Conservation (phyloP, 2,888 invertebrate species). For the Drosophila vallismaia region DNA sequence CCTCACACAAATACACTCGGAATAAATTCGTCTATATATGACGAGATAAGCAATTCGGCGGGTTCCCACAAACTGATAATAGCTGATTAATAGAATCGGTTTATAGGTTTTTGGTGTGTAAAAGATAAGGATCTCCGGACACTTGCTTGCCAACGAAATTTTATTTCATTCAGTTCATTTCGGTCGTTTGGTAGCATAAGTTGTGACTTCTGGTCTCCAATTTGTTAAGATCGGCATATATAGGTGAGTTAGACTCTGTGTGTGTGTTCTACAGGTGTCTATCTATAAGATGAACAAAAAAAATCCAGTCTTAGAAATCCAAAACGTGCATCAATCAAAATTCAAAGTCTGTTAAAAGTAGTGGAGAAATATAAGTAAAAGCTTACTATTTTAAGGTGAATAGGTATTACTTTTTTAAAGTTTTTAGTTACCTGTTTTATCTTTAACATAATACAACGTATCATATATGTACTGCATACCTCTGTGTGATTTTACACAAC, state of each 20-base stretch:
- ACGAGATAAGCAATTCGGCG: slow-evolving; percentile 18
- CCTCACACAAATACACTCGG: slow-evolving; percentile 1
- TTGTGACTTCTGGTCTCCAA: slow-evolving; percentile 19
- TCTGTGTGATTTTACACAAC: slow-evolving; percentile 11
- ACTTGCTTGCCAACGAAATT: slow-evolving; percentile 2
- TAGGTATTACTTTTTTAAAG: neutral
- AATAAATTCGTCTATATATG: slow-evolving; percentile 6
- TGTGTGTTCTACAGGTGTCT: neutral
- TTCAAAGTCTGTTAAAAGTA: too few relatives aligned
- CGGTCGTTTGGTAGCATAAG: slow-evolving; percentile 19
- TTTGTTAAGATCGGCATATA: slow-evolving; percentile 9
- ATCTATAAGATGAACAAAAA: neutral
- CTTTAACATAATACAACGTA: neutral
- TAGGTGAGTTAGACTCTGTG: slow-evolving; percentile 3
- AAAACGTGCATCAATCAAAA: too few relatives aligned
- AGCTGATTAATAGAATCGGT: slow-evolving; percentile 33
- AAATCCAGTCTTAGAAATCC: neutral
- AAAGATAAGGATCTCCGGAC: slow-evolving; percentile 26
- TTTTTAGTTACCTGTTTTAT: neutral
- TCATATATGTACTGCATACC: neutral
- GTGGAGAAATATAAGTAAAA: too few relatives aligned
- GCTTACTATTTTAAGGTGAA: neutral
- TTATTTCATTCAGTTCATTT: slow-evolving; percentile 37
- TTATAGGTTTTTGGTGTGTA: slow-evolving; percentile 28
- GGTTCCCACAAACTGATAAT: slow-evolving; percentile 39